A percentile compares a stretch with the other conserved stretches of the same genome.
phyloP scores from a whole-genome alignment of 1,140 invertebrate genomes.

The Luehdorfia chinensis region DNA sequence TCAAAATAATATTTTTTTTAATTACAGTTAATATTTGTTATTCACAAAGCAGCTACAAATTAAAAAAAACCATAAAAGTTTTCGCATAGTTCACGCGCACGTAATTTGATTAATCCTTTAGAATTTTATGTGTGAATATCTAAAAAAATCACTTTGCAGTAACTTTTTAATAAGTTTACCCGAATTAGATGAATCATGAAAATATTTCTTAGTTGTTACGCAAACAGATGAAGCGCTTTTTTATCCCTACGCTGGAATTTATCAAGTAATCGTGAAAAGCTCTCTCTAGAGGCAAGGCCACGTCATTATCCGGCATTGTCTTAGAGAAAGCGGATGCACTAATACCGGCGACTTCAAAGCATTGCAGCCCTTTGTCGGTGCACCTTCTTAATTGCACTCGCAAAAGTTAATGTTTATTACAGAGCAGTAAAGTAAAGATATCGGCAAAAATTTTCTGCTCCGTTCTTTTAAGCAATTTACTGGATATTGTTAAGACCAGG shows the following conservation, averaged over 20 bases:
- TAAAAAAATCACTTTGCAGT: too few relatives aligned
- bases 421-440: constrained; percentile 28
- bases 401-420: constrained; percentile 53
- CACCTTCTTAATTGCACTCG: constrained; percentile 44
- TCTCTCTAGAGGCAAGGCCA: constrained; percentile 55
- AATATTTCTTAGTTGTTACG: constrained; percentile 22
- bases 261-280: constrained; percentile 70
- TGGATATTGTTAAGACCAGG: neutral
- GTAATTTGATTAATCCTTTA: too few relatives aligned
- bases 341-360: constrained; percentile 54
- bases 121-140: too few relatives aligned
- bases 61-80: too few relatives aligned
- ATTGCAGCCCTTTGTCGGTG: constrained; percentile 45
- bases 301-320: constrained; percentile 65
- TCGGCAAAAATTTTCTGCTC: constrained; percentile 26
- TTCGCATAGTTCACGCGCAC: too few relatives aligned
- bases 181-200: constrained; percentile 33
- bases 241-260: constrained; percentile 60
- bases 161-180: too few relatives aligned
- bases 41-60: too few relatives aligned
- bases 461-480: constrained; percentile 18
- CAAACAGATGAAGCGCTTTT: constrained; percentile 38
- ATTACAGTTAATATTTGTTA: too few relatives aligned
- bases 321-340: constrained; percentile 65
- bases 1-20: too few relatives aligned